These are phyloP conservation scores for Fratercula arctica DNA, from an alignment of 2,797 vertebrate species.

Conservation along the genomic window DNA sequence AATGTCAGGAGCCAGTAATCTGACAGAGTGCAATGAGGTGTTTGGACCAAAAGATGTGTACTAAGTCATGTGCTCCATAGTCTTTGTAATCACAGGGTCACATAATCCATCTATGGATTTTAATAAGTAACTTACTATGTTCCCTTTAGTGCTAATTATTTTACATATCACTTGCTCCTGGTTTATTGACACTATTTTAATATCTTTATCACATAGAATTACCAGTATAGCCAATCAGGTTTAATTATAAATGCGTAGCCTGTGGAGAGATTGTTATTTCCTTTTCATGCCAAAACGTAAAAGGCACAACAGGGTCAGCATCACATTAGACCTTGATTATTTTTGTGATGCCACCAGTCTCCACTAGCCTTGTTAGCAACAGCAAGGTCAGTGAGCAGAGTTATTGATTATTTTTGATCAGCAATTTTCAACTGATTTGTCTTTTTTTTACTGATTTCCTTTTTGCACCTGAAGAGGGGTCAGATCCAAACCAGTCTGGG, in stretches of 20 bases:
- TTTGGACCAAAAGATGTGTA: constrained; percentile 80
- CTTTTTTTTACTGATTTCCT: neutral
- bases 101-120: constrained; percentile 83
- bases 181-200: constrained; percentile 66
- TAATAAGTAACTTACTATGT: constrained; percentile 90
- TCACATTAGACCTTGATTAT: neutral
- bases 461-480: neutral
- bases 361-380: neutral
- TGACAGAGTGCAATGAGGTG: constrained; percentile 69
- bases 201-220: constrained; percentile 63
- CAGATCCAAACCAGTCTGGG: neutral
- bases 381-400: neutral
- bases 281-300: constrained; percentile 20
- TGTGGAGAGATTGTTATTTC: neutral
- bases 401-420: neutral
- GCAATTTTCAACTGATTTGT: neutral
- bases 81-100: constrained; percentile 79
- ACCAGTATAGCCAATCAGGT: constrained; percentile 8
- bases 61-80: constrained; percentile 77
- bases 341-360: neutral
- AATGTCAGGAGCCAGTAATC: constrained; percentile 72
- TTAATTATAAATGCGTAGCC: constrained; percentile 14
- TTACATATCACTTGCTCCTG: constrained; percentile 74
- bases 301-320: neutral
- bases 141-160: constrained; percentile 86